Evolutionary conservation across 2,797 vertebrate species (phyloP), one percentile per base, ranked within the genome.

Genomic region (Ficedula albicollis): DNA sequence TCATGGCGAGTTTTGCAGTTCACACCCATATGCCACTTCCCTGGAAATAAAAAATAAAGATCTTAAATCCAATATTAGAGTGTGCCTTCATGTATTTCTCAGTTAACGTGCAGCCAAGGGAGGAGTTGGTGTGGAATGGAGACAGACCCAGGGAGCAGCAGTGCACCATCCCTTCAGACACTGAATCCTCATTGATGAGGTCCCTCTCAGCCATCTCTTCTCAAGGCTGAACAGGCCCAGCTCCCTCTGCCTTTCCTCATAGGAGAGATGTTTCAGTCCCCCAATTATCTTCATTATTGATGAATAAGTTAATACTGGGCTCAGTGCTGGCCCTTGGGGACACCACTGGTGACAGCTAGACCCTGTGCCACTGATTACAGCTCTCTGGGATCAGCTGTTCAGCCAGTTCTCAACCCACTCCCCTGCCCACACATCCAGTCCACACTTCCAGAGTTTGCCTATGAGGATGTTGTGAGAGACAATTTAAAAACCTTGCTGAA

Each of bases 1-100:
- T 99, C 99, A 2, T 36, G 93, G 49, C 92, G 93, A n/a, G 83
- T 97, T 54, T 98, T 96, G 77, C 99, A 99, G 96, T 97, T 99
- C 91, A 99, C 79, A 36, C 99, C 98, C 87, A 98, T 89, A 86
- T 99, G 99, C 99, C 99, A 99, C 95, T 99, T 99, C 11, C 98
- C 97, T 98, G 79, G 70, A 97, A 96, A 85, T 44, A 67, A 21
- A 90, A 95, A 94, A 8, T 12, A 80, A 66, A 86, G 3, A 34
- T 23, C 15, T 84, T 73, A 59, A 84, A 59, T 68, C 19, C 11
- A 27, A 19, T 25, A 30, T n/a, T 1, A 44, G 30, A 2, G 3
- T 36, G 10, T 20, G 5, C 34, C 14, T 78, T 13, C 29, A 30
- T 77, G 14, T 30, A 48, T 59, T 62, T 74, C 30, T 41, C 43